Evolutionary conservation across 2,797 vertebrate species (phyloP).

Genomic region (Ctenopoma kingsleyae): DNA sequence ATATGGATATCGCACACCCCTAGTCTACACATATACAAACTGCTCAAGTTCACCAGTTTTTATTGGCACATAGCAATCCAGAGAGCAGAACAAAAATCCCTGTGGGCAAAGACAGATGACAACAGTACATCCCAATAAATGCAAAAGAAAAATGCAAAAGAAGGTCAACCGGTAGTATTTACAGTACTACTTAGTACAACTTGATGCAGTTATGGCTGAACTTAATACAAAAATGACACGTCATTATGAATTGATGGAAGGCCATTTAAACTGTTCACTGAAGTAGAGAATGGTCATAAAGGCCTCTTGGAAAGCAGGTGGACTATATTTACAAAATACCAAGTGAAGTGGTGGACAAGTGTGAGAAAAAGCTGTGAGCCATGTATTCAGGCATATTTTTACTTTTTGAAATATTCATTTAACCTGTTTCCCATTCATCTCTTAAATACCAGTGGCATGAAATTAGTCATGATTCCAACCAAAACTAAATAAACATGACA

Average conservation of each 20-base stretch:
- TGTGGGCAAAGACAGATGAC: no score
- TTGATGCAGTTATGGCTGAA: conserved; percentile 24
- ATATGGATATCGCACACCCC: no score
- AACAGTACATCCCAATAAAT: no score
- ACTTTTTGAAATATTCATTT: conserved; percentile 31
- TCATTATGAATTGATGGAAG: conserved; percentile 2
- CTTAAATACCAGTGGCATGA: conserved; percentile 47
- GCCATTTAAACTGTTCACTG: conserved; percentile 14
- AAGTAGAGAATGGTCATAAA: conserved; percentile 6
- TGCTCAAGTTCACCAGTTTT: no score
- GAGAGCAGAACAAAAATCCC: no score
- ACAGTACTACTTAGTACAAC: conserved; percentile 14
- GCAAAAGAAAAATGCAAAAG: background rate
- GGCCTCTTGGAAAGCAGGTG: conserved; percentile 1
- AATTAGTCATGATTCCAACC: conserved; percentile 57
- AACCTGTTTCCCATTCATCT: conserved; percentile 30
- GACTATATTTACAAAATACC: conserved; percentile 28
- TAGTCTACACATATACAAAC: no score
- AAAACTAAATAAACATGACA: conserved; percentile 65
- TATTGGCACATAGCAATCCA: no score
- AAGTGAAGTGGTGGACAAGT: background rate
- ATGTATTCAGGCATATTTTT: conserved; percentile 24
- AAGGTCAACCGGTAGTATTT: background rate
- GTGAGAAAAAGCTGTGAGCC: background rate
- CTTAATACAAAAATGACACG: conserved; percentile 21